Conservation (phyloP, 2,888 invertebrate genomes). For the Phyto melanocephala region DNA sequence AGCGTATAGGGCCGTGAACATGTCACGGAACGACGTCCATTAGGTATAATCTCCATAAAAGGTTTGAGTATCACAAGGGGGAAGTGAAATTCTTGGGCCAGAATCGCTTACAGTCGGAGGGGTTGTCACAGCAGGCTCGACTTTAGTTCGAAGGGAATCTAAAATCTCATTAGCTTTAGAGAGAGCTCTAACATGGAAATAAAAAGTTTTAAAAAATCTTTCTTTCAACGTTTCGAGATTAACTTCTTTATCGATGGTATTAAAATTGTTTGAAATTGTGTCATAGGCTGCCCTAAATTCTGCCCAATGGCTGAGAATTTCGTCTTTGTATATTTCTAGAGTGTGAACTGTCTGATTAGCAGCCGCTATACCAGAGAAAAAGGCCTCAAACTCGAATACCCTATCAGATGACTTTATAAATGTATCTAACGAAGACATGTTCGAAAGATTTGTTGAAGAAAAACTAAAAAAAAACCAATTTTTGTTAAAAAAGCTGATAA, state of each 20-base stretch:
- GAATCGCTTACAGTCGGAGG: not conserved
- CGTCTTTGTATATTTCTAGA: not conserved
- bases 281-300: too few species aligned
- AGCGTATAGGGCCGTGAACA: too few species aligned
- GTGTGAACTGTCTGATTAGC: not conserved
- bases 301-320: not conserved
- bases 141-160: not conserved
- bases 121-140: not conserved
- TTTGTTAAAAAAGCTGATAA: too few species aligned
- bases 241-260: too few species aligned
- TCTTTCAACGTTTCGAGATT: too few species aligned
- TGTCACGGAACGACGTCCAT: too few species aligned
- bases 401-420: not conserved
- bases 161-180: not conserved
- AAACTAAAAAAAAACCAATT: too few species aligned
- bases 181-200: not conserved
- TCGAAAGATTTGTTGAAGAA: not conserved
- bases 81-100: not conserved
- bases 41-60: constrained; percentile 10
- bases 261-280: too few species aligned
- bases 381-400: not conserved
- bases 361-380: not conserved
- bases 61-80: constrained; percentile 6
- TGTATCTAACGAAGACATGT: not conserved
- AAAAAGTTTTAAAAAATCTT: not conserved